Base-by-base conservation (phyloP, 2,113 vertebrate genomes). In the Dromiciops gliroides region DNA sequence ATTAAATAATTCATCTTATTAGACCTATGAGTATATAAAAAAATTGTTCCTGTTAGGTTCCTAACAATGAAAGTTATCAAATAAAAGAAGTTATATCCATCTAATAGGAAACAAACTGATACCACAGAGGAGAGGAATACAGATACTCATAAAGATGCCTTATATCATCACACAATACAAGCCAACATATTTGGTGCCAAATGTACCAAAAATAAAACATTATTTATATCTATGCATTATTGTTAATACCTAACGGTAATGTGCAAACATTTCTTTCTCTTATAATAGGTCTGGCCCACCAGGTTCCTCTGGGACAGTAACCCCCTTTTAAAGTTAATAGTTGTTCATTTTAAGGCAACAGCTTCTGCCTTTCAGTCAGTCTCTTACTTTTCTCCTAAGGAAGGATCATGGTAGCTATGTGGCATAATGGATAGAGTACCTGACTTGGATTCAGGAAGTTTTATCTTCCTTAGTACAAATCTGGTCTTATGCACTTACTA, bases 1-100 rank as follows among this genome's bases (percentile, higher is more conserved):
- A 26, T 50, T 95, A 26, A 96, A 75, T 48, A 92, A 92, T 92
- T 75, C 8, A 92, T 75, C 50, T 91, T 96, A 25, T 60, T 94
- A 92, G 11, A 31, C 49, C 90, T 12, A 67, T 5, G 48, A 88
- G 83, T 91, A 5, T 25, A 92, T 90, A 95, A 89, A 37, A 89
- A 89, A 60, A 47, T 26, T 12, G 26, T 48, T 48, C 25, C 47
- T 25, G 28, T 89, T 24, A 8, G 44, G 9, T 49, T 89, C 89
- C 47, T 11, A 89, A 89, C 7, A 89, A 24, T 48, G 28, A 49
- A 89, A 24, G 47, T 89, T 49, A 89, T 89, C 89, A 48, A 89
- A 89, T 48, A 48, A 89, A 48, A 52, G 22, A 5, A 47, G 47
- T 26, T 89, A 49, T 28, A 48, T 89, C 89, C 25, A 8, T 10